Conservation (phyloP, 2,113 vertebrate genomes). For the Smithornis capensis region DNA sequence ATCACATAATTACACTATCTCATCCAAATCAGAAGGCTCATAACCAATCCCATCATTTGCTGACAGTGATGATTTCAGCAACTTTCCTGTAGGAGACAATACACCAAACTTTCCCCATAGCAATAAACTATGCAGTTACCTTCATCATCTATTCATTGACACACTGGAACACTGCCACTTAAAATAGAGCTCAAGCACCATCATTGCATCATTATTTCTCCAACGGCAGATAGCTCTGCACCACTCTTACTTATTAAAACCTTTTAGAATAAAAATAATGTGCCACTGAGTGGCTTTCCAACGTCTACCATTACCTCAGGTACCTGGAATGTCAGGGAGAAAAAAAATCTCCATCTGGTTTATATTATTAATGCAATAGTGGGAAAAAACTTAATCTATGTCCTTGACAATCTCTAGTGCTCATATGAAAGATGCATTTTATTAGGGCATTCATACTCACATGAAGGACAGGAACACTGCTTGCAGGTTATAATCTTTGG, state of each 20-base stretch:
- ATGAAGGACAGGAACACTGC: constrained; percentile 58
- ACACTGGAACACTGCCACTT: constrained; percentile 51
- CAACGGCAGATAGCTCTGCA: constrained; percentile 21
- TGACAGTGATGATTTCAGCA: constrained; percentile 44
- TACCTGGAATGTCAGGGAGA: constrained; percentile 82
- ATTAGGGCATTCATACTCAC: constrained; percentile 73
- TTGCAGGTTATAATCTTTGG: constrained; percentile 5
- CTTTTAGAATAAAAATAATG: constrained; percentile 64
- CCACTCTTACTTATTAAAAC: constrained; percentile 32
- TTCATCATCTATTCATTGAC: constrained; percentile 51
- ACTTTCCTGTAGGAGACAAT: constrained; percentile 30
- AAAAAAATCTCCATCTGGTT: constrained; percentile 84
- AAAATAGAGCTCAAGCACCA: constrained; percentile 44
- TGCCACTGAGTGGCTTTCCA: constrained; percentile 72
- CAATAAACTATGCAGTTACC: constrained; percentile 30
- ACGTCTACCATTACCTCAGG: constrained; percentile 83
- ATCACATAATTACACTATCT: constrained; percentile 40
- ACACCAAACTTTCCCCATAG: constrained; percentile 14
- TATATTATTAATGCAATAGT: constrained; percentile 80
- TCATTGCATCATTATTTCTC: constrained; percentile 20
- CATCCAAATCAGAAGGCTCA: constrained; percentile 8
- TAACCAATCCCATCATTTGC: constrained; percentile 10
- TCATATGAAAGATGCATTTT: constrained; percentile 79
- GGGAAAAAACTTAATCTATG: constrained; percentile 68
- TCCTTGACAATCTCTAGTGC: constrained; percentile 74